Base-by-base conservation (phyloP, 2,888 invertebrate species). In the Phragmatobia fuliginosa region DNA sequence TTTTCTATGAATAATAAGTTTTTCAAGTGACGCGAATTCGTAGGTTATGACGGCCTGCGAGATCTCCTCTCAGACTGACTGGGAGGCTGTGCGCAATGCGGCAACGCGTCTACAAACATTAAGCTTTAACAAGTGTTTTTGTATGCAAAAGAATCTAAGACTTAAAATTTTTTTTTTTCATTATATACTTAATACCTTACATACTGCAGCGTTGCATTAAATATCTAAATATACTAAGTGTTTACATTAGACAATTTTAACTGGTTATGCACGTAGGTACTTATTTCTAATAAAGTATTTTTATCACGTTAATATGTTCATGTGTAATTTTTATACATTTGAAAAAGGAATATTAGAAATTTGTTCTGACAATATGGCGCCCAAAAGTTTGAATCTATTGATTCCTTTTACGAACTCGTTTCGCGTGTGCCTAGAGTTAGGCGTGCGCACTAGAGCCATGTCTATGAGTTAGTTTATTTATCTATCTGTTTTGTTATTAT, bases 11-110 rank as follows among this genome's bases (percentile, higher is more conserved):
- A 77, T 68, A 69, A 60, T 66, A 64, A 74, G 73, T 62, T 72
- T 73, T 82, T 76, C 77, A 73, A 79, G 81, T 79, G 71, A 83
- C 84, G 80, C 83, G 82, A 83, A 79, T 82, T 79, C 81, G 82
- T 82, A 93, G 93, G 93, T 94, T 94, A 94, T 92, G 92, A 91
- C 87, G 84, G 84, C 81, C 88, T 86, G 83, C 87, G 92, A 92
- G 92, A 93, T 93, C 88, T 90, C 82, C 86, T 90, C 92, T 87
- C 87, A 87, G 88, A 94, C 94, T 92, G 93, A 91, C 88, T 83
- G 88, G 93, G 94, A 94, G 89, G 94, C 94, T 94, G 94, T 94
- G 95, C 95, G 95, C 95, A 95, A 87, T 94, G 94, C 94, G 94
- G 89, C 91, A 94, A 85, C 86, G 83, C 88, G 86, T 83, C 83